phyloP scores from a whole-genome alignment of 2,797 vertebrate species.

The Periophthalmus magnuspinnatus region DNA sequence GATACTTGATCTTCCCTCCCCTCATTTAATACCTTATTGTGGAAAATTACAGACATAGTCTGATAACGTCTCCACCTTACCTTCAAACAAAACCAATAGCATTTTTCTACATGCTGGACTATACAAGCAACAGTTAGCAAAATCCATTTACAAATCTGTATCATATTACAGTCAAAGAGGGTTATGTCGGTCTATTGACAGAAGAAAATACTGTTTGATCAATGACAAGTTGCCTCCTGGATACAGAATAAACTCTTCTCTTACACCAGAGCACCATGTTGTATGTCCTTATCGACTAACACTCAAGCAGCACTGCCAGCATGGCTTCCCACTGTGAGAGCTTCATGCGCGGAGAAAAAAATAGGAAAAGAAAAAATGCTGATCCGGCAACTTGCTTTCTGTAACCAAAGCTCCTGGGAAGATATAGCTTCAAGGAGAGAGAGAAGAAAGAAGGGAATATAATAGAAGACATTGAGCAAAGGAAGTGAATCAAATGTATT shows the following conservation, averaged over 20 bases:
- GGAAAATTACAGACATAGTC: too few relatives aligned
- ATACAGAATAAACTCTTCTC: slow-evolving; percentile 8
- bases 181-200: background rate
- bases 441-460: background rate
- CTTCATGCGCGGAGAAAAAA: slow-evolving; percentile 29
- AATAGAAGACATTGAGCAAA: slow-evolving; percentile 2
- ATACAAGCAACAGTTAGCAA: background rate
- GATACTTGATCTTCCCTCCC: too few relatives aligned
- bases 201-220: slow-evolving; percentile 3
- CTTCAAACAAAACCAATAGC: background rate
- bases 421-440: slow-evolving; percentile 46
- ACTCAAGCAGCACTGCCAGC: slow-evolving; percentile 31
- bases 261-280: slow-evolving; percentile 32
- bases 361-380: slow-evolving; percentile 30
- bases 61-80: too few relatives aligned
- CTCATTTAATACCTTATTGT: too few relatives aligned
- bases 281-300: slow-evolving; percentile 35
- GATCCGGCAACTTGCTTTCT: slow-evolving; percentile 54
- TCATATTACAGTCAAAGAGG: background rate
- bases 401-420: slow-evolving; percentile 56
- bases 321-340: slow-evolving; percentile 5
- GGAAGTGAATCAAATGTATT: slow-evolving; percentile 2
- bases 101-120: background rate
- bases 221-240: slow-evolving; percentile 8
- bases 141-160: background rate